Evolutionary conservation across 2,113 vertebrate species (phyloP), one percentile per base, ranked within the genome.

Genomic region (Tringa solitaria): DNA sequence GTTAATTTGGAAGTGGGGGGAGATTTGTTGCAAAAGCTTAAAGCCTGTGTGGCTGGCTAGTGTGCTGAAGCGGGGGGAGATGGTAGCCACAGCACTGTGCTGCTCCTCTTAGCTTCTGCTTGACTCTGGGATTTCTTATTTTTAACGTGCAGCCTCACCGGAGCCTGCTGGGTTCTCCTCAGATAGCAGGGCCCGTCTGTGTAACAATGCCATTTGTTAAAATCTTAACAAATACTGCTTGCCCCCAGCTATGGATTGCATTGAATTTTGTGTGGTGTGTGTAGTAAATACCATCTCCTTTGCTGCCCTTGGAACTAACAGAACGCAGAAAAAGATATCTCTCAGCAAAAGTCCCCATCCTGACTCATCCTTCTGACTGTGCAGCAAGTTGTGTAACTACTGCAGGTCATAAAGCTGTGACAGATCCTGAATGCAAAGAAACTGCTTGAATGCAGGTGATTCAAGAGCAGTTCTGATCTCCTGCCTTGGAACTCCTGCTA

Each of bases 351-450:
- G 39, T 84, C 83, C 41, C 90, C 61, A 48, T 56, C 69, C 83
- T 96, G 95, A 96, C 69, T 95, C 92, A 93, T 91, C 88, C 75
- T 59, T 60, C 86, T 89, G 89, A 73, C 92, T 92, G 92, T 95
- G 92, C 92, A 88, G 88, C 57, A n/a, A 41, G 64, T 94, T 96
- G 80, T 82, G 65, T 92, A 94, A 93, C 89, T 93, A 8, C 70
- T 92, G 92, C 88, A 73, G 76, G 73, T 90, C 43, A 39, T 75
- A 72, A 81, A 84, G 69, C 90, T 88, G 6, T 59, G 83, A 32
- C 39, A 73, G 72, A 91, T 88, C 54, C 50, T 67, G 64, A 74
- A 41, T 81, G 46, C 82, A 68, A 19, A 79, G 72, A 33, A 80
- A 51, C 54, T 90, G 57, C 35, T 61, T 65, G 81, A 73, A 69